phyloP scores from a whole-genome alignment of 1,140 invertebrate genomes.

The Diachasmimorpha longicaudata region DNA sequence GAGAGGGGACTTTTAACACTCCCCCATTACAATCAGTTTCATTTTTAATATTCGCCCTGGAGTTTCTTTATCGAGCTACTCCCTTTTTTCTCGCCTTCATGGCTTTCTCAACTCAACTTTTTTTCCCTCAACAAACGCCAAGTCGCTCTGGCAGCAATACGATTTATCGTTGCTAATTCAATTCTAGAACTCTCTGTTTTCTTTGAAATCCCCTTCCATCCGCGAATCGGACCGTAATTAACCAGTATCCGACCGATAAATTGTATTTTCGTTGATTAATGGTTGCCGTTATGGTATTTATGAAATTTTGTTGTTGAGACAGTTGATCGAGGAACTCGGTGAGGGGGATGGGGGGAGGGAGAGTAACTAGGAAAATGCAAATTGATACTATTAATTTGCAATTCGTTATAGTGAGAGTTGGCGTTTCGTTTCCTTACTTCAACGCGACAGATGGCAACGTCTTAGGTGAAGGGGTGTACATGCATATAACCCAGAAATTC shows the following conservation, averaged over 20 bases:
- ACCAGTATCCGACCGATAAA: conserved; percentile 35
- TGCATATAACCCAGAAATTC: too few species aligned
- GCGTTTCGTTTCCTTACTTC: background rate
- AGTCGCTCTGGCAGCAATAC: conserved; percentile 37
- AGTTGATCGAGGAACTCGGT: too few species aligned
- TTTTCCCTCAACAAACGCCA: conserved; percentile 28
- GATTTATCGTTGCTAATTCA: conserved; percentile 60
- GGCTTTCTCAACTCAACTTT: conserved; percentile 25
- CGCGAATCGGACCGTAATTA: conserved; percentile 34
- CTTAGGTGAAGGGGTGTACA: too few species aligned
- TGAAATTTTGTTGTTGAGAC: background rate
- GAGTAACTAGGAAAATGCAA: conserved; percentile 47
- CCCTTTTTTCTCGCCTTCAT: conserved; percentile 33
- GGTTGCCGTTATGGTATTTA: background rate
- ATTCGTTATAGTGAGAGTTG: conserved; percentile 41
- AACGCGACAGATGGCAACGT: background rate
- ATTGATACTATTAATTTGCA: conserved; percentile 53
- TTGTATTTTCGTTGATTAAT: background rate
- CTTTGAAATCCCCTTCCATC: conserved; percentile 7
- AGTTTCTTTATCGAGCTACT: conserved; percentile 46
- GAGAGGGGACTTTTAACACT: background rate
- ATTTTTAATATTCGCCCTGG: conserved; percentile 57
- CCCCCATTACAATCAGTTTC: conserved; percentile 49
- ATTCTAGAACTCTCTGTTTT: conserved; percentile 36
- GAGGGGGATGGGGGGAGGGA: too few species aligned